Evolutionary conservation across 2,888 invertebrate species (phyloP), one percentile per base, ranked within the genome.

Genomic region (Tillus elongatus): DNA sequence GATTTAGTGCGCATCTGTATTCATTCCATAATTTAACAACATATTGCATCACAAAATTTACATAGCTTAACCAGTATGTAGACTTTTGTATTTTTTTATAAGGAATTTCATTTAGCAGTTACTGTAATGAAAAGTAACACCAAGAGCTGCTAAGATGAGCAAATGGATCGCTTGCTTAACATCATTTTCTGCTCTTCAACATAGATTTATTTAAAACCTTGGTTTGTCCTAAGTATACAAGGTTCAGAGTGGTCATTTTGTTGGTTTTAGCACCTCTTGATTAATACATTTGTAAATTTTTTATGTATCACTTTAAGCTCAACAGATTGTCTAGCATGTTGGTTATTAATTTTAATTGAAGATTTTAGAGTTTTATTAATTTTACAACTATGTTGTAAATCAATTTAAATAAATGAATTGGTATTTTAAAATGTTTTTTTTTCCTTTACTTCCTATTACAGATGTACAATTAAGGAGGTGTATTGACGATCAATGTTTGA

Each of bases 61-160:
- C 49, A 52, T 57, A 52, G 53, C 54, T 56, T 54, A 48, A 47
- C 39, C 42, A 39, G 46, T 50, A 51, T 53, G 61, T 64, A 66
- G 64, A 64, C 57, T 64, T 64, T 66, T 65, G 63, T 65, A 64
- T 65, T 64, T 65, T 64, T 64, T 65, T 64, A 64, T 60, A 53
- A 53, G 46, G 26, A 26, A 24, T 26, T 6, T 2, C 2, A 3
- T 15, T 30, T 13, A 30, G 36, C n/a, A 15, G 29, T 29, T 30
- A 26, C 26, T 24, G 32, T 19, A 37, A 26, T 32, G 28, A 26
- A 36, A 13, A 12, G 13, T 30, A 13, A 11, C 1, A 24, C 31
- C 27, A 29, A 15, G 15, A 28, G 26, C 24, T 29, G 34, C 24
- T 35, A 29, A 35, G 31, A 39, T 33, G 30, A 39, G 34, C 32